These are phyloP conservation scores for Torymus auratus DNA, from an alignment of 2,888 invertebrate genomes.

Conservation along the genomic window DNA sequence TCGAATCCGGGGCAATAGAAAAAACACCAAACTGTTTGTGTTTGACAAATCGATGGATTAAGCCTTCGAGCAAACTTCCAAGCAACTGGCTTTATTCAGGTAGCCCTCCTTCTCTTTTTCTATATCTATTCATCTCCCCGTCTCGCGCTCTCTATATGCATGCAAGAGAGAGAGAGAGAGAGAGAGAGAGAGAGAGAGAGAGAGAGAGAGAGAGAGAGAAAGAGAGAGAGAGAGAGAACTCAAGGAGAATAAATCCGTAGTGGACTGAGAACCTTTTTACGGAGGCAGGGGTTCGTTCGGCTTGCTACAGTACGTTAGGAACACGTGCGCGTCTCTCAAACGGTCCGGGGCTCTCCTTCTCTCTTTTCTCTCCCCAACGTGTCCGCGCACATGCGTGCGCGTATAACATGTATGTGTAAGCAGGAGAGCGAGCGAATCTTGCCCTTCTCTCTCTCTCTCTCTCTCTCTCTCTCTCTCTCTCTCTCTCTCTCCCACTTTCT, in stretches of 20 bases:
- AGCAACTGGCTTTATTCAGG: conserved; percentile 52
- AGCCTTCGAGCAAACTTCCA: conserved; percentile 45
- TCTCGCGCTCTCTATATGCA: background rate
- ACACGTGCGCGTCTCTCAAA: conserved; percentile 75
- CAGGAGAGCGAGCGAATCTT: conserved; percentile 19
- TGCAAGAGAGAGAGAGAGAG: background rate
- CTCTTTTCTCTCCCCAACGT: conserved; percentile 66
- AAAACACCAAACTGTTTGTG: conserved; percentile 47
- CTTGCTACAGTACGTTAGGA: conserved; percentile 73
- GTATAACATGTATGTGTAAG: background rate
- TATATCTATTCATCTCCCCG: conserved; percentile 39
- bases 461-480: conserved; percentile 6
- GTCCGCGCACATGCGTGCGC: conserved; percentile 61
- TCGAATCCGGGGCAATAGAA: background rate
- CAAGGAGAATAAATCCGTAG: conserved; percentile 50
- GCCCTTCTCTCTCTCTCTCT: conserved; percentile 16
- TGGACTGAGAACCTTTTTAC: conserved; percentile 71
- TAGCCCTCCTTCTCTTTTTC: conserved; percentile 30
- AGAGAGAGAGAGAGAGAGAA: background rate
- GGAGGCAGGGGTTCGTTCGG: conserved; percentile 67
- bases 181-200: background rate
- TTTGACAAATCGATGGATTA: conserved; percentile 58
- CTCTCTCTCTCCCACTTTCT: conserved; percentile 12
- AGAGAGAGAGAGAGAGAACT: conserved; percentile 25
- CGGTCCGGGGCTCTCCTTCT: conserved; percentile 68